These are phyloP conservation scores for Hydrozoanthus tunicans DNA, from an alignment of 64 coral and sea anemone species.

Conservation along the genomic window DNA sequence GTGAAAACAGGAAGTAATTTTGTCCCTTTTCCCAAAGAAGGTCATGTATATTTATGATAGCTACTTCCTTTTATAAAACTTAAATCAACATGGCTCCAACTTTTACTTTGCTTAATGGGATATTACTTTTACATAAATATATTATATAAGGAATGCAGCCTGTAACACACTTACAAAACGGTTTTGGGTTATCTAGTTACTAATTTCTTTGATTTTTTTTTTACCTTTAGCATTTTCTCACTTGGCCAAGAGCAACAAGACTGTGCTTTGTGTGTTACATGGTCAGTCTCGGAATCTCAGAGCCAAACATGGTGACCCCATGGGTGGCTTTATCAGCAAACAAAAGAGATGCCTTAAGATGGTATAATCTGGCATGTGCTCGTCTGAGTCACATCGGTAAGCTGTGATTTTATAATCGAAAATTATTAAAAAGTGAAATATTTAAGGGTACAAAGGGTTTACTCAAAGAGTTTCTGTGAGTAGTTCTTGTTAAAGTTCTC, in stretches of 20 bases:
- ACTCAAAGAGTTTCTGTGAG: too few species aligned
- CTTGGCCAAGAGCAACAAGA: conserved; percentile 84
- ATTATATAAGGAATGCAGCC: too few species aligned
- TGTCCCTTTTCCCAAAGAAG: too few species aligned
- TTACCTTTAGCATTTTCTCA: conserved; percentile 65
- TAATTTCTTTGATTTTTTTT: background rate
- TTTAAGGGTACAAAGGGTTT: too few species aligned
- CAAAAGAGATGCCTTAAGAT: conserved; percentile 81
- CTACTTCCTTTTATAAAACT: too few species aligned
- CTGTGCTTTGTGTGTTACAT: conserved; percentile 76
- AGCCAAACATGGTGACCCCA: conserved; percentile 82
- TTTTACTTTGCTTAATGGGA: too few species aligned
- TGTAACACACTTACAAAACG: background rate
- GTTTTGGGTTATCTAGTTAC: background rate
- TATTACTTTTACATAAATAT: too few species aligned
- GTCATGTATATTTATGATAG: too few species aligned
- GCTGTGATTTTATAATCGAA: background rate
- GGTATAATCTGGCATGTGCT: conserved; percentile 84
- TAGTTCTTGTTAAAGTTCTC: too few species aligned
- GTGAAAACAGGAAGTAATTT: too few species aligned
- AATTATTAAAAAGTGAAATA: too few species aligned
- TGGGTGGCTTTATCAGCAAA: conserved; percentile 85
- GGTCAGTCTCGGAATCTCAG: conserved; percentile 43
- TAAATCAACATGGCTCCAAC: too few species aligned
- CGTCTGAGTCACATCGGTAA: conserved; percentile 85